Conservation (phyloP, 2,888 invertebrate genomes). For the Drosophila kanekoi region DNA sequence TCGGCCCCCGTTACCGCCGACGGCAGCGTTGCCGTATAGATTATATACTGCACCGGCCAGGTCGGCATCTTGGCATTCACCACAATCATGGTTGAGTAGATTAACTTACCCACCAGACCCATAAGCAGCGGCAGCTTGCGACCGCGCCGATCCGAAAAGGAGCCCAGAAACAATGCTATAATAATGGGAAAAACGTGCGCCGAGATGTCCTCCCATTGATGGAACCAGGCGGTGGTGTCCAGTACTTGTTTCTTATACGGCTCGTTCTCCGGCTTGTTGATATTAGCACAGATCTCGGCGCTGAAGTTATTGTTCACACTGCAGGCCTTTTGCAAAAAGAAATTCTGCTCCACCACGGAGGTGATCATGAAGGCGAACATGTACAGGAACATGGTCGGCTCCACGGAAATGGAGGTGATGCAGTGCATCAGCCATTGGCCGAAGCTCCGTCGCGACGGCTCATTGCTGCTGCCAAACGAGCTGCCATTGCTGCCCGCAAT, state of each 20-base stretch:
- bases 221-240: slow-evolving; percentile 91
- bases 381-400: slow-evolving; percentile 94
- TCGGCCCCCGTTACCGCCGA: slow-evolving; percentile 92
- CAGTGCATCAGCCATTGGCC: slow-evolving; percentile 30
- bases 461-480: slow-evolving; percentile 24
- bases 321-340: slow-evolving; percentile 92
- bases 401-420: slow-evolving; percentile 88
- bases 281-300: slow-evolving; percentile 88
- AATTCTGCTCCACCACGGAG: slow-evolving; percentile 91
- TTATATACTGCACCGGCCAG: slow-evolving; percentile 91
- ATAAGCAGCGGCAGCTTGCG: slow-evolving; percentile 90
- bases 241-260: slow-evolving; percentile 88
- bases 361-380: slow-evolving; percentile 95
- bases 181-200: slow-evolving; percentile 91
- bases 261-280: slow-evolving; percentile 87
- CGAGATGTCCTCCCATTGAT: slow-evolving; percentile 92
- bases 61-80: slow-evolving; percentile 88
- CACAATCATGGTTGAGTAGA: slow-evolving; percentile 91
- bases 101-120: slow-evolving; percentile 90
- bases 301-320: slow-evolving; percentile 90
- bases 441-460: slow-evolving; percentile 9
- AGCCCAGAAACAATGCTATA: slow-evolving; percentile 91
- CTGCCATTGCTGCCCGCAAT: slow-evolving; percentile 59
- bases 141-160: slow-evolving; percentile 93
- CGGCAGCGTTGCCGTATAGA: slow-evolving; percentile 91